phyloP scores from a whole-genome alignment of 1,140 invertebrate species.

The Pseudomyrmex flavicornis region DNA sequence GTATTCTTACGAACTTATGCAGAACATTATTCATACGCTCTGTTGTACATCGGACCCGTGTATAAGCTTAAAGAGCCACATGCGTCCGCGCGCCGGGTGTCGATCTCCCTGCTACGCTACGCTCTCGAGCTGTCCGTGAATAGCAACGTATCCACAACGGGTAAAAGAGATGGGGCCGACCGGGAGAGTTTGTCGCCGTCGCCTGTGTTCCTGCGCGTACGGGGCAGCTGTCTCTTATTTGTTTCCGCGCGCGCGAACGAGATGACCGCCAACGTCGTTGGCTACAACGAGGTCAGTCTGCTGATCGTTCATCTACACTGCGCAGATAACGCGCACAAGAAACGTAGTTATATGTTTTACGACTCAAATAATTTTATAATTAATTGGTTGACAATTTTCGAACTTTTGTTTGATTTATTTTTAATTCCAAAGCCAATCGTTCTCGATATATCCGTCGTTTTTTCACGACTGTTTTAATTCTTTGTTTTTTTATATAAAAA shows the following conservation, averaged over 20 bases:
- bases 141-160: conserved; percentile 48
- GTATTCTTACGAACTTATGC: not conserved
- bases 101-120: conserved; percentile 1
- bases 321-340: not conserved
- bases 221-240: conserved; percentile 52
- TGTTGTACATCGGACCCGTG: conserved; percentile 2
- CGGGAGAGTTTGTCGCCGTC: conserved; percentile 42
- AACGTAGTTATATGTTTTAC: not conserved
- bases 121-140: conserved; percentile 33
- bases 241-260: conserved; percentile 34
- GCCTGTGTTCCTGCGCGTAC: conserved; percentile 35
- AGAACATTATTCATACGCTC: too few relatives aligned
- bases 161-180: conserved; percentile 42
- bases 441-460: not conserved
- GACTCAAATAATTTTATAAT: not conserved
- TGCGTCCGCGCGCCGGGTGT: conserved; percentile 44
- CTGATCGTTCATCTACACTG: not conserved
- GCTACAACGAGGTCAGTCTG: conserved; percentile 26
- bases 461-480: not conserved
- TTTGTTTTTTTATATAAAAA: not conserved
- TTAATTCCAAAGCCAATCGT: not conserved
- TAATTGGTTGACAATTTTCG: too few relatives aligned
- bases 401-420: not conserved
- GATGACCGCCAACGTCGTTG: conserved; percentile 42
- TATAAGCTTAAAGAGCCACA: conserved; percentile 59